Base-by-base conservation (phyloP, 1,140 invertebrate species). In the Halesus radiatus region DNA sequence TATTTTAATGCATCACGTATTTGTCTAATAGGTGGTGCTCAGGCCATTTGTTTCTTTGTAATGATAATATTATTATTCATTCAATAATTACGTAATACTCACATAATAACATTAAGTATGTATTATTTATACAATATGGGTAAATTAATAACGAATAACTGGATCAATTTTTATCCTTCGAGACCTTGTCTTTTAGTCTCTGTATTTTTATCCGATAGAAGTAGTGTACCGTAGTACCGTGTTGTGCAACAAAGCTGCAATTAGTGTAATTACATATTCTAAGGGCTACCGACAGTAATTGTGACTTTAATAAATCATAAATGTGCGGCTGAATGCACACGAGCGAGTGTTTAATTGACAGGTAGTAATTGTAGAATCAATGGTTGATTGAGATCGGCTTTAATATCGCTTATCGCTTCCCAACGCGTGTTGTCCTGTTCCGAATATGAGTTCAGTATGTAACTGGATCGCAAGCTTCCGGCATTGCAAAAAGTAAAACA, bases 401-500 rank as follows among this genome's bases (percentile, higher is more conserved):
- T 45, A 45, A 45, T 45, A 45, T 45, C 37, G 37, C 7, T 58
- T 20, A 75, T 54, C 53, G 53, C 23, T 73, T 52, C n/a, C 45
- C 70, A 73, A 73, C 70, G n/a, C 15, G 56, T 52, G 16, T 50
- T 52, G 16, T 10, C 0, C 32, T 54, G 70, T 56, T 75, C 73
- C 23, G 23, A 75, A 58, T 29, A 75, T 8, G 26, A 75, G 56
- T 58, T 75, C 73, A 75, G 54, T 75, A 60, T 75, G 54, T 60
- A 75, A 75, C 32, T 75, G 60, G 73, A 26, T 20, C 54, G 29
- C 73, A 10, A n/a, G 54, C 22, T 75, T 75, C 73, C 73, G 73
- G 73, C 53, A 75, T 75, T 75, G 54, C 56, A 60, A 58, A 75
- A 75, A 23, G 50, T 72, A 72, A 75, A 58, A 75, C 56, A 26